Evolutionary conservation across 1,140 invertebrate genomes (phyloP).

Genomic region (Hycleus phaleratus): DNA sequence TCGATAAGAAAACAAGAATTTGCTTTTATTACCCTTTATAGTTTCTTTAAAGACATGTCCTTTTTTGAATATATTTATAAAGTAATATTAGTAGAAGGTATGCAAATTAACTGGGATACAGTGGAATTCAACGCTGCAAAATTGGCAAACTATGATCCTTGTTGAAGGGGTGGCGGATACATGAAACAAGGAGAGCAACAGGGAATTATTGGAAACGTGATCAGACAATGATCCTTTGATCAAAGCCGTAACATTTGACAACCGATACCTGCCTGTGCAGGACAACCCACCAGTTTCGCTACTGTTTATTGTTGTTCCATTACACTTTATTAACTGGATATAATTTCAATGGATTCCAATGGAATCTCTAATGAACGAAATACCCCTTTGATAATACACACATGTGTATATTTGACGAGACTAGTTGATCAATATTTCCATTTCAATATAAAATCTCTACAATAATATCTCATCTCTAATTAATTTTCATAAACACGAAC

Average conservation of each 20-base stretch:
- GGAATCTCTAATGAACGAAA: conserved; percentile 7
- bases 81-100: conserved; percentile 21
- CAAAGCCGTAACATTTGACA: conserved; percentile 10
- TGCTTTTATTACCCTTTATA: too few species aligned
- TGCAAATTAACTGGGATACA: background rate
- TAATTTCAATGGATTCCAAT: conserved; percentile 10
- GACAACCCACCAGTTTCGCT: conserved; percentile 4
- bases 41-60: too few species aligned
- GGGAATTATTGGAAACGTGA: conserved; percentile 1
- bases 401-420: background rate
- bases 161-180: background rate
- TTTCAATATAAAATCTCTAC: too few species aligned
- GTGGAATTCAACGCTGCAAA: background rate
- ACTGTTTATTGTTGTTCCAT: conserved; percentile 10
- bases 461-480: background rate
- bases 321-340: conserved; percentile 9
- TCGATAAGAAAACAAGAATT: too few species aligned
- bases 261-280: conserved; percentile 13
- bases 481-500: conserved; percentile 15
- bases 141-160: background rate
- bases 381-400: background rate
- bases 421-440: background rate
- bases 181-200: background rate
- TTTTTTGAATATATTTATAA: background rate
- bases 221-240: conserved; percentile 4